Evolutionary conservation across 2,113 vertebrate species (phyloP), one percentile per base, ranked within the genome.

Genomic region (Hippocampus abdominalis): DNA sequence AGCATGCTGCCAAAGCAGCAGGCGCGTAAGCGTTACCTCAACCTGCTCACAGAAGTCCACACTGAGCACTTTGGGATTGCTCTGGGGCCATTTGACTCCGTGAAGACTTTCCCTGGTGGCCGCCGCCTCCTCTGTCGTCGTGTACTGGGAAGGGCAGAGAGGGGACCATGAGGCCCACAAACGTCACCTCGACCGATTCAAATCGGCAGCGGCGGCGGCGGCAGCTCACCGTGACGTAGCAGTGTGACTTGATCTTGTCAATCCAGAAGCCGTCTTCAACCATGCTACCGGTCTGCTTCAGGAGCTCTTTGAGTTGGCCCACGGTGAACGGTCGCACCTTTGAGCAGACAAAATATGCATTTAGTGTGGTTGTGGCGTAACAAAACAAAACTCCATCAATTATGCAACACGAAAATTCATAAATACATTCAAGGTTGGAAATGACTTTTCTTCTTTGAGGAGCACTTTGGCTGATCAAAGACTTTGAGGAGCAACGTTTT

Each of bases 221-320:
- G 6, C 11, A 1, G 40, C 90, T 91, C 74, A 96, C 95, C 25
- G 95, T 97, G 74, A 95, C 95, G 29, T 89, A 96, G 89, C 95
- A 96, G 75, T 97, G 95, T 32, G 95, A 96, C 79, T 96, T 96
- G 83, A 97, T 97, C 84, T 96, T 96, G 87, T 96, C 95, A 8
- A 96, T 96, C 95, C 95, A 97, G 85, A 97, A 97, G 57, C 91
- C 93, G 1, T 96, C 95, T 64, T 97, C 95, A 64, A 94, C 83
- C 78, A 97, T 27, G 0, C 84, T 90, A 54, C 95, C 95, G 0
- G 94, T 96, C 27, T 93, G 92, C 63, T 91, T 94, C 73, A 97
- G 88, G 66, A 97, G 87, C 84, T 96, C 94, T 78, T 96, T 97
- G 23, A 97, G 87, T 61, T 97, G 95, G 53, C 93, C 93, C 79